A percentile compares a stretch with the other conserved stretches of the same genome.
These are phyloP conservation scores for Drosophila murphyi DNA, from an alignment of 1,140 invertebrate species.

Conservation along the genomic window DNA sequence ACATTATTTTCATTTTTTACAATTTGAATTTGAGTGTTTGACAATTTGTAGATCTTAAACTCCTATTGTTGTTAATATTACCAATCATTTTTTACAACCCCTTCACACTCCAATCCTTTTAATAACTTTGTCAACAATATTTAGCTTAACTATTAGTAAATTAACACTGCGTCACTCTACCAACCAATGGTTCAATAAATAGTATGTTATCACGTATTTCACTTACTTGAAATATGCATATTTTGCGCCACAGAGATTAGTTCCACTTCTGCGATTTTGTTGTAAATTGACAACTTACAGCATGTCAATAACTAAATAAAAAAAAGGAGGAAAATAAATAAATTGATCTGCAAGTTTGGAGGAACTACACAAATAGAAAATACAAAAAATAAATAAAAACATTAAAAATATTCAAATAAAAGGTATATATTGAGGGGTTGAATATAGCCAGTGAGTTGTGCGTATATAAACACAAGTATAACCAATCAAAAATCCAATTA, in stretches of 20 bases:
- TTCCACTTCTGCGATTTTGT: conserved; percentile 51
- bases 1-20: background rate
- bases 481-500: conserved; percentile 85
- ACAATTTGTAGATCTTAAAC: too few relatives aligned
- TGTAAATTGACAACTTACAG: conserved; percentile 67
- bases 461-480: conserved; percentile 83
- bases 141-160: too few relatives aligned
- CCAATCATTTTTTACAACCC: too few relatives aligned
- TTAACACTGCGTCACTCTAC: too few relatives aligned
- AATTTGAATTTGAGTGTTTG: background rate
- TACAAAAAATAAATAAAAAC: conserved; percentile 24
- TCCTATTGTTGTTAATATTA: too few relatives aligned
- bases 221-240: conserved; percentile 48
- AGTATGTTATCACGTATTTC: background rate
- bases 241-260: conserved; percentile 27
- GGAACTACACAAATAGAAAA: conserved; percentile 36
- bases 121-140: too few relatives aligned
- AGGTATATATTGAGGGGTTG: conserved; percentile 20
- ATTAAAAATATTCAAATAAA: conserved; percentile 40
- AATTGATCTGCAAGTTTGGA: conserved; percentile 48
- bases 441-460: conserved; percentile 62
- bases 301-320: conserved; percentile 62
- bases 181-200: too few relatives aligned
- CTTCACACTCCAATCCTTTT: too few relatives aligned
- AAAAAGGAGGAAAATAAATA: conserved; percentile 51